Evolutionary conservation across 2,797 vertebrate species (phyloP), one percentile per base, ranked within the genome.

Genomic region (Arctocebus calabarensis): DNA sequence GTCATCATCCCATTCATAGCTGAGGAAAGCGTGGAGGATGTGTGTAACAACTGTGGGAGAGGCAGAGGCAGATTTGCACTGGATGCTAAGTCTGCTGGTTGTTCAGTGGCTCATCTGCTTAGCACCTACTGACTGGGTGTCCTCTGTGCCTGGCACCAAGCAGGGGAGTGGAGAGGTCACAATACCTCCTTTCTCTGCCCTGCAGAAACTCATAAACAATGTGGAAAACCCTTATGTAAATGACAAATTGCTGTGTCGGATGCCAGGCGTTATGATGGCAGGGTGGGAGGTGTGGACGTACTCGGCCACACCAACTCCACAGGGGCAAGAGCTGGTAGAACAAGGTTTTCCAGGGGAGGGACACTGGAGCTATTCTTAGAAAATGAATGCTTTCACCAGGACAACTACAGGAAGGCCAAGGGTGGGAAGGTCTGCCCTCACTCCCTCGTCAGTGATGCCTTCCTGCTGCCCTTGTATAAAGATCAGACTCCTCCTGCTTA

Each of bases 1-100:
- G 62, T 17, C 71, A 70, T 88, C 87, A 73, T 82, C 64, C 77
- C 48, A 13, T 85, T 86, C 79, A 37, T 17, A n/a, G 57, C 43
- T 52, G 61, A 88, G 45, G 45, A 79, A 37, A 64, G 37, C 34
- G 1, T 5, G 27, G 75, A 73, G 82, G 57, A 14, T 52, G 48
- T 52, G 52, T 59, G 37, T 86, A 25, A 37, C 59, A 57, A n/a
- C 55, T 43, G 70, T 8, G 20, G 32, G 57, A 62, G n/a, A 55
- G 8, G 13, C 2, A 11, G 70, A 55, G 19, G 25, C 29, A 52
- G 70, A 73, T 70, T 84, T 37, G 10, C 8, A 3, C 29, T 62
- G n/a, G 43, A 61, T 40, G 43, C 29, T 52, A 66, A 86, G 45
- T 37, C n/a, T 32, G 27, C 52, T 48, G 89, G 75, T 78, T 17